Evolutionary conservation across 1,140 invertebrate genomes (phyloP).

Genomic region (Drosophila repleta): DNA sequence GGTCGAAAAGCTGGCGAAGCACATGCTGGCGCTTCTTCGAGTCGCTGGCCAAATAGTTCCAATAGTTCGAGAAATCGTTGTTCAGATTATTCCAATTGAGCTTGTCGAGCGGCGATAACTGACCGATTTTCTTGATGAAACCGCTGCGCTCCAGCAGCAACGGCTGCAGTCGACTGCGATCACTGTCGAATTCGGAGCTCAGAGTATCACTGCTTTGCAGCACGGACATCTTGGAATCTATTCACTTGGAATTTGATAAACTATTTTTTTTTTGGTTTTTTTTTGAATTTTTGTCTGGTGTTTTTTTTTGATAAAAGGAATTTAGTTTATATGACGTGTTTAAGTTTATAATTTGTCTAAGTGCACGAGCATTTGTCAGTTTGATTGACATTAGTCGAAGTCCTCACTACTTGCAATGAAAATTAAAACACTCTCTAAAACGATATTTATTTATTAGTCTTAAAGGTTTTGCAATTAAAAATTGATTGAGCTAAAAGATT

Average conservation of each 20-base stretch:
- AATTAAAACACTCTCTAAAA: not conserved
- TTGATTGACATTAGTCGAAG: not conserved
- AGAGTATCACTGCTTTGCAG: constrained; percentile 1
- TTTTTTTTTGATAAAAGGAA: too few species aligned
- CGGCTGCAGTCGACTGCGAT: not conserved
- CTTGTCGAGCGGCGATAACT: constrained; percentile 22
- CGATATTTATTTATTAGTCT: not conserved
- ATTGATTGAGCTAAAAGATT: not conserved
- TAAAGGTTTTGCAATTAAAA: not conserved
- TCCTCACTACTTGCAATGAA: not conserved
- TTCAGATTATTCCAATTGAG: constrained; percentile 15
- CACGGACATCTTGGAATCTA: constrained; percentile 36
- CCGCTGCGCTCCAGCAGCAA: constrained; percentile 42
- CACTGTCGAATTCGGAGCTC: not conserved
- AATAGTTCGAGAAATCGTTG: constrained; percentile 37
- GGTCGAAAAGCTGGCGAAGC: constrained; percentile 38
- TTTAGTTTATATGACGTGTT: too few species aligned
- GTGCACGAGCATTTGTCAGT: not conserved
- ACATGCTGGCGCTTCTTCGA: constrained; percentile 30
- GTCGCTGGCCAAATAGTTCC: constrained; percentile 57
- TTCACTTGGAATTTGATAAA: not conserved
- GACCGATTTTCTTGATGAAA: constrained; percentile 34
- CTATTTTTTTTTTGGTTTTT: not conserved
- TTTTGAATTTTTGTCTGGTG: not conserved
- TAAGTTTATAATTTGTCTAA: too few species aligned